Evolutionary conservation across 1,140 invertebrate species (phyloP), one percentile per base, ranked within the genome.

Genomic region (Neelides sp.): DNA sequence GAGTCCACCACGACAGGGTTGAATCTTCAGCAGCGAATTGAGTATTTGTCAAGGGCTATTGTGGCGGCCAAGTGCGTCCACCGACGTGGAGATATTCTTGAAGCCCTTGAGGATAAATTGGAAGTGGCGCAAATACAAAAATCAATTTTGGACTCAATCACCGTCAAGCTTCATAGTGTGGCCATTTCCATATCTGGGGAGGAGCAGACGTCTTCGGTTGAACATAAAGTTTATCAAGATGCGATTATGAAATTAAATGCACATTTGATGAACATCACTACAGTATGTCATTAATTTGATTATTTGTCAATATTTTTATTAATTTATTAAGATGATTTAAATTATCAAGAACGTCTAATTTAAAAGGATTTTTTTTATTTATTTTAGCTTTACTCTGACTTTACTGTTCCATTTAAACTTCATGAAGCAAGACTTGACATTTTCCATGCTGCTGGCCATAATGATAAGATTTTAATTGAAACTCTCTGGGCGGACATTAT

Each of bases 81-180:
- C 4, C 75, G 80, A 55, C 74, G 83, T 59, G 85, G 88, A 2
- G 81, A 94, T 59, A 83, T 94, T 57, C 70, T 94, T 35, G 80
- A 90, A 54, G 86, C 94, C 64, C 70, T 97, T 27, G 90, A 96
- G 68, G 94, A 97, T 67, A 89, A 91, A 69, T 80, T 89, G 59
- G 86, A 94, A 72, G 71, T 89, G 56, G 85, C 82, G 42, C 73
- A 80, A 61, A 79, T 90, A 56, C 87, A 90, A 64, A 75, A 78
- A 61, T 71, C 70, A 61, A 71, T 74, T 58, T 13, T 45, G 13
- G 48, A 54, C 13, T 48, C 23, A 2, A 39, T 61, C 30, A 34
- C 15, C n/a, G 17, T 36, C 4, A 53, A 43, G 30, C 10, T 52
- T n/a, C 32, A 48, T 8, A 26, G 77, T 86, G 28, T 32, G 12